Evolutionary conservation across 1,140 invertebrate species (phyloP).

Genomic region (Antheraea pernyi): DNA sequence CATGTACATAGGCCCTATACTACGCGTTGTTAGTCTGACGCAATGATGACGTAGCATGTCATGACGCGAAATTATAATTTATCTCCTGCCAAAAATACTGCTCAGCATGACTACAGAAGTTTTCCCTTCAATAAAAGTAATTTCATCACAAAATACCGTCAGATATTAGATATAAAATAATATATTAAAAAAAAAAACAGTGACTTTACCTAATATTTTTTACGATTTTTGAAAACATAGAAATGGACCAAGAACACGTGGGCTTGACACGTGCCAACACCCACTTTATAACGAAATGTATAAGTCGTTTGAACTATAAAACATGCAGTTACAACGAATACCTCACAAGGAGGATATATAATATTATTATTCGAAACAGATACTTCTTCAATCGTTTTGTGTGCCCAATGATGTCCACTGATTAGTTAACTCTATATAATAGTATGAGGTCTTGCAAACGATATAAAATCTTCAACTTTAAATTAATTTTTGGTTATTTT

Average conservation of each 20-base stretch:
- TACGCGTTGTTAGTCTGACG: too few relatives aligned
- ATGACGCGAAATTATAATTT: too few relatives aligned
- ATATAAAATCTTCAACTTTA: too few relatives aligned
- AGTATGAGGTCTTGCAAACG: not conserved
- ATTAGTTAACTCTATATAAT: not conserved
- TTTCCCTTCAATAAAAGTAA: too few relatives aligned
- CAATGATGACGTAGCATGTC: too few relatives aligned
- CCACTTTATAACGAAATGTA: not conserved
- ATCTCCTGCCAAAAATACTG: too few relatives aligned
- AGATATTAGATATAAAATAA: too few relatives aligned
- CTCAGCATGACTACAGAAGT: too few relatives aligned
- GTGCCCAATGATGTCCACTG: not conserved
- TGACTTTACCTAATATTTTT: not conserved
- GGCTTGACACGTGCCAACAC: not conserved
- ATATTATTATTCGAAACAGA: not conserved
- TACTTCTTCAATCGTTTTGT: not conserved
- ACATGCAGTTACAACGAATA: not conserved
- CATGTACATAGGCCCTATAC: too few relatives aligned
- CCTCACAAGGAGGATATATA: not conserved
- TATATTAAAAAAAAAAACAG: too few relatives aligned
- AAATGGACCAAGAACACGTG: not conserved
- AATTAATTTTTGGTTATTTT: too few relatives aligned
- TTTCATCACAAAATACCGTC: too few relatives aligned
- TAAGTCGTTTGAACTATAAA: not conserved
- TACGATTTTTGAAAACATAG: not conserved